phyloP scores from a whole-genome alignment of 2,797 vertebrate species.

The Australoheros facetus region DNA sequence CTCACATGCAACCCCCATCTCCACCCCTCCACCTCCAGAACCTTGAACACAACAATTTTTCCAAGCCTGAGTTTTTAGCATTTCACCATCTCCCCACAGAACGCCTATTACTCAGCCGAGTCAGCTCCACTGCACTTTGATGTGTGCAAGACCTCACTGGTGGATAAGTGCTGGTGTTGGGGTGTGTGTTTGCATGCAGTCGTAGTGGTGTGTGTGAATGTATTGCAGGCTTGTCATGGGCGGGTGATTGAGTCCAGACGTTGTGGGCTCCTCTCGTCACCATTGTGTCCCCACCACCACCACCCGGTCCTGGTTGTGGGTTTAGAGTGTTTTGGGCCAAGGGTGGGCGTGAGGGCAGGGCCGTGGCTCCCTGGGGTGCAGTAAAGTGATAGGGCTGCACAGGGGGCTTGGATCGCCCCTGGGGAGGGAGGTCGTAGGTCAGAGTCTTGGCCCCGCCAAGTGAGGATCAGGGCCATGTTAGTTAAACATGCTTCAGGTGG shows the following conservation, averaged over 20 bases:
- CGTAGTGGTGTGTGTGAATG: conserved; percentile 30
- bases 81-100: conserved; percentile 64
- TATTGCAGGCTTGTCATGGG: conserved; percentile 66
- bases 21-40: conserved; percentile 12
- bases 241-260: conserved; percentile 77
- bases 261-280: conserved; percentile 60
- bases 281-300: neutral
- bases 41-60: conserved; percentile 60
- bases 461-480: conserved; percentile 47
- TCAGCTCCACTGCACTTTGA: conserved; percentile 60
- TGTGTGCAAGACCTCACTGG: conserved; percentile 73
- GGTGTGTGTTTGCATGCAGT: conserved; percentile 19
- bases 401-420: conserved; percentile 49
- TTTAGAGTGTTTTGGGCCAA: conserved; percentile 60
- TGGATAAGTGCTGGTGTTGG: conserved; percentile 66
- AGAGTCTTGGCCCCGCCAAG: conserved; percentile 26
- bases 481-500: conserved; percentile 60
- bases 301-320: conserved; percentile 27
- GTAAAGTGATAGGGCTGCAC: conserved; percentile 74
- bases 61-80: conserved; percentile 43
- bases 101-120: conserved; percentile 64
- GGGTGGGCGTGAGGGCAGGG: neutral
- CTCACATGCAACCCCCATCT: conserved; percentile 30
- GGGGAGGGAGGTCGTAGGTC: conserved; percentile 64
- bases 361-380: conserved; percentile 66